Percentiles rank a stretch among this genome's conserved stretches.
phyloP scores from a whole-genome alignment of 1,140 invertebrate species.

The Hylyphantes graminicola region DNA sequence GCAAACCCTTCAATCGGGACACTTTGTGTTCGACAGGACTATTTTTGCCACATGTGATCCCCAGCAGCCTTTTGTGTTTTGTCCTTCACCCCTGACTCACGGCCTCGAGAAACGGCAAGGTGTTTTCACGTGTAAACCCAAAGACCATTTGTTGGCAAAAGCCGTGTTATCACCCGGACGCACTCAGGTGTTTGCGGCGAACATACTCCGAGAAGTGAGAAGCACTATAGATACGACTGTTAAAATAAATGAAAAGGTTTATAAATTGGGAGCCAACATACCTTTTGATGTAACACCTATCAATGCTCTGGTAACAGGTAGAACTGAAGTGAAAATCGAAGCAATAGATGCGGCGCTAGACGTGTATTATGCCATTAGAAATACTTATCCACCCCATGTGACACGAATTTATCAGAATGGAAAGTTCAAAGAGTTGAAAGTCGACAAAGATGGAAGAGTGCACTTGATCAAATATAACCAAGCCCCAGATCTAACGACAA shows the following conservation, averaged over 20 bases:
- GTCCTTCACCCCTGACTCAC: background rate
- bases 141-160: background rate
- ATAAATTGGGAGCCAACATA: background rate
- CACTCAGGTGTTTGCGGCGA: background rate
- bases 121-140: background rate
- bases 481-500: no score
- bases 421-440: no score
- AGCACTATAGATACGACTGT: background rate
- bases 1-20: background rate
- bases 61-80: slow-evolving; percentile 6
- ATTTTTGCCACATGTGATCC: slow-evolving; percentile 1
- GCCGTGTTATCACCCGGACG: no score
- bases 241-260: background rate
- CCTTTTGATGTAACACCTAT: no score
- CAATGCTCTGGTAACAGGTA: background rate
- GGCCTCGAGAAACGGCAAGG: background rate
- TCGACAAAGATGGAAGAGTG: no score
- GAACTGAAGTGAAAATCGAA: no score
- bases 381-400: background rate
- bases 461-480: no score
- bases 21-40: background rate
- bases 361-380: background rate
- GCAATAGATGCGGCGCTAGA: background rate
- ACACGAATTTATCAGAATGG: no score
- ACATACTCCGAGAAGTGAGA: background rate